Base-by-base conservation (phyloP, 1,140 invertebrate species). In the Tribolium madens region DNA sequence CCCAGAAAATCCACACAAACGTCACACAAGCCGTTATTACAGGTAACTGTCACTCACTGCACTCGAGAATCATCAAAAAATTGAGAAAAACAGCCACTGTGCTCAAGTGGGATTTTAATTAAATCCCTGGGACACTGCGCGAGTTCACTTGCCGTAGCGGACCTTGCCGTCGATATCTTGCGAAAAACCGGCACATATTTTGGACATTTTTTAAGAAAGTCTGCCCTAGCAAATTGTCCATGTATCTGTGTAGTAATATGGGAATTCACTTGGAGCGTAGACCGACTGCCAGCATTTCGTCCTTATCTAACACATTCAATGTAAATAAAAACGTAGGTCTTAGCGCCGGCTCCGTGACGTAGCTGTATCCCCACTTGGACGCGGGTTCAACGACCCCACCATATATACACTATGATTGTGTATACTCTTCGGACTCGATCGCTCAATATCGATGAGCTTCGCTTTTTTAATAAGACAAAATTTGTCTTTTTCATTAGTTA, bases 211-310 rank as follows among this genome's bases (percentile, higher is more conserved):
- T 83, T 81, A 81, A 82, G 80, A 84, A 83, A 84, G 79, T 79
- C 81, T 78, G 79, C 79, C 82, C 81, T 79, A 81, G 80, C 82
- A 81, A 84, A 84, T 84, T 83, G 79, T 84, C 83, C 81, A 73
- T 83, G 82, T 84, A 83, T 84, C 80, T 83, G 80, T 85, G 81
- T 80, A 80, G 80, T 84, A 83, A 83, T 83, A 80, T 70, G 79
- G 82, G 80, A 83, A 84, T 81, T 80, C 74, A 76, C 70, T 75
- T 36, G 42, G 69, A 69, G 36, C 69, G 36, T 31, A 17, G 36
- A 6, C 60, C 42, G 13, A 14, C 5, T 15, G 21, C 47, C 42
- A 71, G 83, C 81, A 78, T 73, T 78, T 53, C 57, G 57, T 84
- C 82, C 78, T 73, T 78, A 76, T 84, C 78, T 70, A 46, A 18